Percentiles rank a stretch among this genome's conserved stretches.
Conservation (phyloP, 2,888 invertebrate species). For the Leptinotarsa juncta region DNA sequence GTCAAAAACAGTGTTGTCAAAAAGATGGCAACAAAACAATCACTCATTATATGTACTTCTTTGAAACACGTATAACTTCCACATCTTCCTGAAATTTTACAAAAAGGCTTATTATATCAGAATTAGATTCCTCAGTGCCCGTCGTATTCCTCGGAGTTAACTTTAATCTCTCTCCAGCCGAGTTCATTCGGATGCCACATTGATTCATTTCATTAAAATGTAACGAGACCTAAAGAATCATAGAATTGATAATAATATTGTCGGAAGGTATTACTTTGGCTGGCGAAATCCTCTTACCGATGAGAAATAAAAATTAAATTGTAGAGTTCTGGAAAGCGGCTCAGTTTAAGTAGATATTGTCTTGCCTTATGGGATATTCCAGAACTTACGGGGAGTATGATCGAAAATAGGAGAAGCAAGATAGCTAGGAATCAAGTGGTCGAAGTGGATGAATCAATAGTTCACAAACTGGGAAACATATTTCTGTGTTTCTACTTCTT, state of each 20-base stretch:
- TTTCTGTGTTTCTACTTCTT: too few relatives aligned
- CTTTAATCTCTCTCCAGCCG: slow-evolving; percentile 21
- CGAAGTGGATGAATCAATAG: too few relatives aligned
- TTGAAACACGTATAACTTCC: too few relatives aligned
- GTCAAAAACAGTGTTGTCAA: too few relatives aligned
- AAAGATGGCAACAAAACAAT: too few relatives aligned
- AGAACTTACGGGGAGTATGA: background rate
- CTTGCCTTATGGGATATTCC: slow-evolving; percentile 1
- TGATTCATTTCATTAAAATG: slow-evolving; percentile 36
- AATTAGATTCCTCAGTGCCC: background rate
- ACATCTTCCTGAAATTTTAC: background rate
- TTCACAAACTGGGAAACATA: too few relatives aligned
- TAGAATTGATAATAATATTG: slow-evolving; percentile 43
- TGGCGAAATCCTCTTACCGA: slow-evolving; percentile 42
- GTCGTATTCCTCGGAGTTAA: background rate
- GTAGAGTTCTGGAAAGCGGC: slow-evolving; percentile 24
- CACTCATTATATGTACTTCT: too few relatives aligned
- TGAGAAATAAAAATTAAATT: slow-evolving; percentile 46
- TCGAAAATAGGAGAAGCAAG: too few relatives aligned
- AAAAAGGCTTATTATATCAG: slow-evolving; percentile 3
- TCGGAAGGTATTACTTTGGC: slow-evolving; percentile 39
- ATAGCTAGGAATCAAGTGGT: too few relatives aligned
- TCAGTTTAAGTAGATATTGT: slow-evolving; percentile 18
- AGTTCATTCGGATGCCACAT: slow-evolving; percentile 6
- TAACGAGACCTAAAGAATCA: slow-evolving; percentile 31